phyloP scores from a whole-genome alignment of 2,888 invertebrate species.

The Antheraea yamamai region DNA sequence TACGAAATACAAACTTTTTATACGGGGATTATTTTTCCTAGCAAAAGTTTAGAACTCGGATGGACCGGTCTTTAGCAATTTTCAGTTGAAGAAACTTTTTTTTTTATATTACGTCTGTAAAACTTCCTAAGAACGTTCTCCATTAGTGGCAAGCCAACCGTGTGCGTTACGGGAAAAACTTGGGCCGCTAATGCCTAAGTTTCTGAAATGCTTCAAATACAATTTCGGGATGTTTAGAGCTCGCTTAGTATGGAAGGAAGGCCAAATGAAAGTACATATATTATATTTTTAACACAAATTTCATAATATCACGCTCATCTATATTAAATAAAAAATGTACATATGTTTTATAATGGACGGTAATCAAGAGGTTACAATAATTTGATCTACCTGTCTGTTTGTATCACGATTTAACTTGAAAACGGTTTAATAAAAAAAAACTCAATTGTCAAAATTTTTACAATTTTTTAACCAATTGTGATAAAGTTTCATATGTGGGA shows the following conservation, averaged over 20 bases:
- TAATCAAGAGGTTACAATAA: no score
- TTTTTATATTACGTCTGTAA: conserved; percentile 45
- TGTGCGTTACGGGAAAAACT: conserved; percentile 71
- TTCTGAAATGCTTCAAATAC: conserved; percentile 68
- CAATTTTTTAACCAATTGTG: no score
- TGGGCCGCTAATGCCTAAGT: conserved; percentile 65
- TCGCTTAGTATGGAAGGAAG: conserved; percentile 21
- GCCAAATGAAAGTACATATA: background rate
- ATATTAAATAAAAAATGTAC: no score
- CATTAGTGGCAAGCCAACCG: conserved; percentile 72
- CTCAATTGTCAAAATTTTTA: no score
- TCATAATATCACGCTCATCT: background rate
- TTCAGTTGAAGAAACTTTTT: conserved; percentile 47
- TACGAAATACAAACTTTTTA: conserved; percentile 15
- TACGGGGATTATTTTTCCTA: conserved; percentile 43
- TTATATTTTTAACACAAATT: background rate
- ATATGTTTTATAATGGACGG: no score
- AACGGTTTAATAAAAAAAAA: no score
- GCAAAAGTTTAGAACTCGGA: conserved; percentile 50
- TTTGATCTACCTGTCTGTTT: no score
- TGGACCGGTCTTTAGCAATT: conserved; percentile 58
- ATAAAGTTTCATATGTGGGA: no score
- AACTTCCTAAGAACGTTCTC: conserved; percentile 62
- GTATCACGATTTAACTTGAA: no score
- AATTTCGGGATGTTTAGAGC: conserved; percentile 51